Base-by-base conservation (phyloP, 2,888 invertebrate genomes). In the Cataglyphis altisquamis region DNA sequence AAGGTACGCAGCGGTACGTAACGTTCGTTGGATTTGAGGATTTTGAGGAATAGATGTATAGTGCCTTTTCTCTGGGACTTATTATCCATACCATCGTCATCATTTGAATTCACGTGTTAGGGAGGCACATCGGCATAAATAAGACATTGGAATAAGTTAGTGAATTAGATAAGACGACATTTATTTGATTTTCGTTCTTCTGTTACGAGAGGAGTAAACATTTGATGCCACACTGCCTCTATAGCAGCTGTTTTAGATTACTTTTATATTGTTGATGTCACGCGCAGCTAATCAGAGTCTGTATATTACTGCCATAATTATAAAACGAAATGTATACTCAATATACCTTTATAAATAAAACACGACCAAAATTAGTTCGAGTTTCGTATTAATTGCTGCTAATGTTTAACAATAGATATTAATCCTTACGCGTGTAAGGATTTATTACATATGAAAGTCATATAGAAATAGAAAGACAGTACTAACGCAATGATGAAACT, bases 311-410 rank as follows among this genome's bases (percentile, higher is more conserved):
- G 93, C 93, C 94, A 92, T 94, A 93, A 94, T 92, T 89, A 91
- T 92, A 85, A 91, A 91, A 91, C 90, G 90, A 90, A 90, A 92
- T 93, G 94, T 94, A 93, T 93, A 93, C 91, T 91, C 93, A 90
- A 89, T 91, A 92, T 92, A 94, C 91, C 94, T 94, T 94, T 94
- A 94, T 94, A 94, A 94, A 94, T 94, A 93, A 94, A 93, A 89
- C 81, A 86, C 82, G 84, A 91, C 63, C 81, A 81, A 87, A 88
- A 89, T 70, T 63, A 82, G 39, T 15, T 3, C 10, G 36, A 0
- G 18, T 63, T 52, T 52, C 5, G 62, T 18, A 12, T 52, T 12
- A 4, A 25, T 45, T 75, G 15, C 52, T 21, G 1, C 36, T 29
- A 8, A 29, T 6, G 32, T 6, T 12, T 10, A 32, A 29, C 25